phyloP scores from a whole-genome alignment of 2,888 invertebrate genomes.

The Phortica okadai region DNA sequence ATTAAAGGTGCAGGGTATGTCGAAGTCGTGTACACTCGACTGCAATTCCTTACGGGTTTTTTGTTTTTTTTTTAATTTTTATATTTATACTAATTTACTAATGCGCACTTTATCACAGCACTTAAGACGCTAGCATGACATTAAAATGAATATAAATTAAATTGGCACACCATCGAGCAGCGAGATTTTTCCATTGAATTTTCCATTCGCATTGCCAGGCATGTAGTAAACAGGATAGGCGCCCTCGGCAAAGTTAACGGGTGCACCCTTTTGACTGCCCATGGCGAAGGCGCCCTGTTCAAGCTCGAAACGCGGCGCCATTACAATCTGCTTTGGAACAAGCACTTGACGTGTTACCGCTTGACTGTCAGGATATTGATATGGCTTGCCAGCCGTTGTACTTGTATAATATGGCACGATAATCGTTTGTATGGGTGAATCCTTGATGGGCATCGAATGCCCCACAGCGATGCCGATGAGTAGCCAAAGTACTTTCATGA shows the following conservation, averaged over 20 bases:
- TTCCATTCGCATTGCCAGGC: slow-evolving; percentile 63
- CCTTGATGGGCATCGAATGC: slow-evolving; percentile 39
- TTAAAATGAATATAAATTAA: slow-evolving; percentile 4
- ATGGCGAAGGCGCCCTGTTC: slow-evolving; percentile 43
- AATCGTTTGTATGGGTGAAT: slow-evolving; percentile 56
- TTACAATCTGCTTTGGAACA: slow-evolving; percentile 47
- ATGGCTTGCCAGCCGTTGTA: slow-evolving; percentile 47
- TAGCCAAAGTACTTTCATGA: background rate
- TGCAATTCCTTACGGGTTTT: background rate
- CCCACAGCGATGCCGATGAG: background rate
- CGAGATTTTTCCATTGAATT: slow-evolving; percentile 62
- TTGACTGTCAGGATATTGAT: slow-evolving; percentile 41
- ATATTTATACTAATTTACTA: slow-evolving; percentile 26
- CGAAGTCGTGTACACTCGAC: too few species aligned
- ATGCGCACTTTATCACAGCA: slow-evolving; percentile 36
- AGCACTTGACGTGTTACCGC: slow-evolving; percentile 47
- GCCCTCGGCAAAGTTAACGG: slow-evolving; percentile 59
- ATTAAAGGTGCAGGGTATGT: too few species aligned
- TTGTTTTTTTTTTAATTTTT: background rate
- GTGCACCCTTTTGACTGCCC: slow-evolving; percentile 45
- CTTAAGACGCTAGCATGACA: slow-evolving; percentile 11
- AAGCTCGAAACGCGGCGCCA: slow-evolving; percentile 46
- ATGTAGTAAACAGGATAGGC: slow-evolving; percentile 66
- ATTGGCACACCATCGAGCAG: slow-evolving; percentile 42
- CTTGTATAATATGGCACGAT: slow-evolving; percentile 56